These are phyloP conservation scores for Ceyx margarethae DNA, from an alignment of 2,113 vertebrate species.

Conservation along the genomic window DNA sequence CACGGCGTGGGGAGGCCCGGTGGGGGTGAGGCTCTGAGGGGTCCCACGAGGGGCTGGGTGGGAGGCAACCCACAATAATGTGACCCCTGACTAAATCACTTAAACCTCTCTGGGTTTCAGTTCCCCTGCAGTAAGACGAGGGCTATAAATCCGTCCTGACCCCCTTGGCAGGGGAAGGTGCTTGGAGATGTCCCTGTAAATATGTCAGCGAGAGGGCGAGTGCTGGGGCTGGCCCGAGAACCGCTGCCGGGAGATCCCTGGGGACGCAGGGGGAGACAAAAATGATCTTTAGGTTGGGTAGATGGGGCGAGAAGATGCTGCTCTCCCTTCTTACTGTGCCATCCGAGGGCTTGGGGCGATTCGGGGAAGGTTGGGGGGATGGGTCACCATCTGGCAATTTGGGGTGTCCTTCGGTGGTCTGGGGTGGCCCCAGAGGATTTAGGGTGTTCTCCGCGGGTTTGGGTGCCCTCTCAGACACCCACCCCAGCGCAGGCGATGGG, in stretches of 20 bases:
- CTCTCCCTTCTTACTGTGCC: not conserved
- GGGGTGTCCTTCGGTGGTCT: too few relatives aligned
- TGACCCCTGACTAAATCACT: not conserved
- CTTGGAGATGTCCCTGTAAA: not conserved
- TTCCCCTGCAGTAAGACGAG: not conserved
- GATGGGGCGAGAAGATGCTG: fast-evolving
- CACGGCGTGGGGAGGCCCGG: fast-evolving
- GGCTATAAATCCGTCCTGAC: not conserved
- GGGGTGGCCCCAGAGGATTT: not conserved
- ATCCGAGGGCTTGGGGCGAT: too few relatives aligned
- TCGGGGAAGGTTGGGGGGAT: too few relatives aligned
- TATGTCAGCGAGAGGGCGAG: not conserved
- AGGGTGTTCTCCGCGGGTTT: not conserved
- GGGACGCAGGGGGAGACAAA: not conserved
- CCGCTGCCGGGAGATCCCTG: not conserved
- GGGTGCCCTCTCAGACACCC: fast-evolving
- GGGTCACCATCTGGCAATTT: not conserved
- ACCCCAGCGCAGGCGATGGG: fast-evolving
- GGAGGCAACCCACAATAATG: not conserved
- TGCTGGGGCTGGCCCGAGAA: too few relatives aligned
- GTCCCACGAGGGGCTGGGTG: not conserved
- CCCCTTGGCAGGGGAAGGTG: not conserved
- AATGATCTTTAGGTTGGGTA: fast-evolving
- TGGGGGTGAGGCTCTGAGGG: not conserved
- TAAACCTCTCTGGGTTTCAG: not conserved